Conservation (phyloP, 2,888 invertebrate genomes). For the Timandra comae region DNA sequence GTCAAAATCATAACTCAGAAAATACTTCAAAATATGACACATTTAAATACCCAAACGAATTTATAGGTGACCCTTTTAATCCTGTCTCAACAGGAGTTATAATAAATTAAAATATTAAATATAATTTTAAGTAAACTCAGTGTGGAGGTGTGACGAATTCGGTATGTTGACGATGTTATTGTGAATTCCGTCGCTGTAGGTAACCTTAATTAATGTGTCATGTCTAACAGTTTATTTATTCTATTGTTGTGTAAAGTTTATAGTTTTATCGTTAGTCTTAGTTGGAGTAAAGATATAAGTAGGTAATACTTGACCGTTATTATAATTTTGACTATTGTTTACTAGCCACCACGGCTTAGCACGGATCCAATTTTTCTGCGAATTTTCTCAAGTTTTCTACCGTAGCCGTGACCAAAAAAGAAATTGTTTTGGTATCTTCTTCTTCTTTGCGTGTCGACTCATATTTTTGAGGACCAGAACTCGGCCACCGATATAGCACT, state of each 20-base stretch:
- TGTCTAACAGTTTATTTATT: not conserved
- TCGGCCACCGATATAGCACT: too few relatives aligned
- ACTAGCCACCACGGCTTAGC: too few relatives aligned
- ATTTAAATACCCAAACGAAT: constrained; percentile 34
- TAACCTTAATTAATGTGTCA: constrained; percentile 1
- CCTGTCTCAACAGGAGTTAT: constrained; percentile 27
- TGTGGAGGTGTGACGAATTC: constrained; percentile 36
- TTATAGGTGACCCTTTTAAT: constrained; percentile 37
- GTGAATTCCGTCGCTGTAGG: not conserved
- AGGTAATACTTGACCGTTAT: not conserved
- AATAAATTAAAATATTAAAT: constrained; percentile 39
- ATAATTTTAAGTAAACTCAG: constrained; percentile 40
- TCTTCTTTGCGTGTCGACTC: too few relatives aligned
- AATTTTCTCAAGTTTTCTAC: not conserved
- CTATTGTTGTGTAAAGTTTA: too few relatives aligned
- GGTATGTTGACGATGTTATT: constrained; percentile 31
- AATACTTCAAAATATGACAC: too few relatives aligned
- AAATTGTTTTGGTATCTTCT: not conserved
- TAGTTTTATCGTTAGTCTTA: too few relatives aligned
- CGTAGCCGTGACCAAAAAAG: not conserved
- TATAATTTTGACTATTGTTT: too few relatives aligned
- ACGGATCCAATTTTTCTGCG: too few relatives aligned
- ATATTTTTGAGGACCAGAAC: too few relatives aligned
- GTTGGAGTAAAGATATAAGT: too few relatives aligned
- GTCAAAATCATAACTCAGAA: too few relatives aligned